These are phyloP conservation scores for Palloptera scutellata DNA, from an alignment of 2,888 invertebrate species.

Conservation along the genomic window DNA sequence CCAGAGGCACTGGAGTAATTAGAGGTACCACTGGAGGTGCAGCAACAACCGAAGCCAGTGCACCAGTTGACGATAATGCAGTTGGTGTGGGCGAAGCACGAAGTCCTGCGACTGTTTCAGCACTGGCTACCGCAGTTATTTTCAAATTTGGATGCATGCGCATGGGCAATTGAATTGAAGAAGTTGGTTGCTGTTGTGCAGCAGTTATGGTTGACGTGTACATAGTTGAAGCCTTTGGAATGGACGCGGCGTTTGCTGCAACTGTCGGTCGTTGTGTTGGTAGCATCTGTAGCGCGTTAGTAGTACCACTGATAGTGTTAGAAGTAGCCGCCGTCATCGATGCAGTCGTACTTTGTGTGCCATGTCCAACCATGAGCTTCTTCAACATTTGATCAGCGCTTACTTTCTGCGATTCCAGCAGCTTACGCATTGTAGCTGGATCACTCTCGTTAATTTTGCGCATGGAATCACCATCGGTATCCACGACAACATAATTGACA, in stretches of 20 bases:
- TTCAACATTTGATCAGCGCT: conserved; percentile 58
- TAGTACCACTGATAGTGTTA: conserved; percentile 27
- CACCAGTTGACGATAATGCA: conserved; percentile 10
- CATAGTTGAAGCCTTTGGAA: not conserved
- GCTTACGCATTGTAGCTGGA: conserved; percentile 54
- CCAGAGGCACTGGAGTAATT: conserved; percentile 41
- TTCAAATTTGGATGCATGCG: conserved; percentile 50
- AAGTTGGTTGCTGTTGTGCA: not conserved
- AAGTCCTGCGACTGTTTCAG: conserved; percentile 34
- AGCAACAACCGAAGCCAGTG: not conserved
- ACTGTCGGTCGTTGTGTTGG: not conserved
- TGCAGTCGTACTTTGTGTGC: not conserved
- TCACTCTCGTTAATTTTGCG: conserved; percentile 57
- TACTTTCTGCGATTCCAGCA: conserved; percentile 55
- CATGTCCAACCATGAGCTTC: conserved; percentile 52
- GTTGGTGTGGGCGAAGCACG: conserved; percentile 21
- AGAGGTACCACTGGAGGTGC: conserved; percentile 25
- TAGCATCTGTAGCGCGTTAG: not conserved
- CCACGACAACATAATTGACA: conserved; percentile 60
- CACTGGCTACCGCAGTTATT: conserved; percentile 48
- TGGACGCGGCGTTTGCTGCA: not conserved
- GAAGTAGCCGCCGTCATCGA: conserved; percentile 9
- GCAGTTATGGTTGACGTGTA: not conserved
- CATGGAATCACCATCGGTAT: conserved; percentile 55
- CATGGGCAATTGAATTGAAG: conserved; percentile 40